Base-by-base conservation (phyloP, 2,797 vertebrate species). In the Eulemur mongoz region DNA sequence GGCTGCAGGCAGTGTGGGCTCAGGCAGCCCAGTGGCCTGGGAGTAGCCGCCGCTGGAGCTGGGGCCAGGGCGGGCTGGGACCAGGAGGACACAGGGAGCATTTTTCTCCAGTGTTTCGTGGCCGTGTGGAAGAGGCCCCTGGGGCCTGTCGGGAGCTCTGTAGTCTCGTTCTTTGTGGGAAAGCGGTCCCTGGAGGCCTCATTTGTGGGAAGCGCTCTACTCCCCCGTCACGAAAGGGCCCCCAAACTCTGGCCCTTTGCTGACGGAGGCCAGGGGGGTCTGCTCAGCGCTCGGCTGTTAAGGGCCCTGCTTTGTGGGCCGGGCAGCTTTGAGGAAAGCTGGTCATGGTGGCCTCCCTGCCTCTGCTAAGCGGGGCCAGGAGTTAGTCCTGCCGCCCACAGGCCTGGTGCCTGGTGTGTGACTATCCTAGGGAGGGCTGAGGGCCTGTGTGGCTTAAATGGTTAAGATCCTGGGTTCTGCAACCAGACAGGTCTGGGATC, bases 1-100 rank as follows among this genome's bases (percentile, higher is more conserved):
- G 32, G 86, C 78, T 85, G 92, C 61, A 93, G 95, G 86, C 89
- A 35, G 86, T 22, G 65, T 88, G 94, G 93, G 95, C 89, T 96
- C 1, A n/a, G 18, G 7, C 50, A 72, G 96, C 95, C 96, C 86
- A 32, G 93, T 73, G 95, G 94, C 54, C 89, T 89, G 88, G 91
- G 93, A 73, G 76, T 43, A 40, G 78, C 23, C 15, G 5, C 61
- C 8, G 12, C 3, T 35, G 81, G 78, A 93, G 76, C 38, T 4
- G 52, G 38, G 50, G 4, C 27, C 17, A 30, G 38, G 72, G 20
- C 1, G 10, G 40, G 59, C 0, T 7, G 85, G 73, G 84, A 5
- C 23, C 7, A 1, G 59, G 48, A 50, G 65, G 52, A 11, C 52
- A 69, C 15, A 1, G 32, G 4, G 7, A 40, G 69, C 32, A 23